A percentile compares a stretch with the other conserved stretches of the same genome.
These are phyloP conservation scores for Calcarius ornatus DNA, from an alignment of 2,113 vertebrate genomes.

Conservation along the genomic window DNA sequence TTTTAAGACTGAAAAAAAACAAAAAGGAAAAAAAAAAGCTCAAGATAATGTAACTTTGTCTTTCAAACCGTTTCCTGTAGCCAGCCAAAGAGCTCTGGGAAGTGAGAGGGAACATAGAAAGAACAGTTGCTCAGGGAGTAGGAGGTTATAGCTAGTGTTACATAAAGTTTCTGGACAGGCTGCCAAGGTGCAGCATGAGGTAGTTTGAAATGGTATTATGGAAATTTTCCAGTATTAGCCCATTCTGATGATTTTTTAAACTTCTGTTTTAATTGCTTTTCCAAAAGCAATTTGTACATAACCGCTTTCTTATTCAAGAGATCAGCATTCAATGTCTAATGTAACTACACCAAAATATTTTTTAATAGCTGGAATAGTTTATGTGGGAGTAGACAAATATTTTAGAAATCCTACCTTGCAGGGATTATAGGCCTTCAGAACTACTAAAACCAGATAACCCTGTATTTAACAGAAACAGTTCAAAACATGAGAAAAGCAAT, in stretches of 20 bases:
- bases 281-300: background rate
- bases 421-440: background rate
- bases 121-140: background rate
- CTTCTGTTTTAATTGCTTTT: background rate
- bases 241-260: background rate
- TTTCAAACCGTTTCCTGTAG: background rate
- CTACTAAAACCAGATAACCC: background rate
- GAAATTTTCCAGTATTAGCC: background rate
- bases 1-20: background rate
- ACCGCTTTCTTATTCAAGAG: background rate
- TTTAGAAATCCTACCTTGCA: background rate
- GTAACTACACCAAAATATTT: background rate
- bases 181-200: background rate
- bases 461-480: background rate
- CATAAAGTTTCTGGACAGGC: background rate
- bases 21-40: rapidly evolving
- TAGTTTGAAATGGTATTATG: background rate
- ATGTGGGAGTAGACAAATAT: background rate
- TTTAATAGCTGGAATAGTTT: background rate
- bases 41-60: background rate
- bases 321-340: background rate
- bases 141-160: background rate
- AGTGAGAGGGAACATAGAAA: background rate
- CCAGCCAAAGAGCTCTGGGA: background rate
- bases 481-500: background rate